A percentile compares a stretch with the other conserved stretches of the same genome.
These are phyloP conservation scores for Bellardia bayeri DNA, from an alignment of 2,888 invertebrate genomes.

Conservation along the genomic window DNA sequence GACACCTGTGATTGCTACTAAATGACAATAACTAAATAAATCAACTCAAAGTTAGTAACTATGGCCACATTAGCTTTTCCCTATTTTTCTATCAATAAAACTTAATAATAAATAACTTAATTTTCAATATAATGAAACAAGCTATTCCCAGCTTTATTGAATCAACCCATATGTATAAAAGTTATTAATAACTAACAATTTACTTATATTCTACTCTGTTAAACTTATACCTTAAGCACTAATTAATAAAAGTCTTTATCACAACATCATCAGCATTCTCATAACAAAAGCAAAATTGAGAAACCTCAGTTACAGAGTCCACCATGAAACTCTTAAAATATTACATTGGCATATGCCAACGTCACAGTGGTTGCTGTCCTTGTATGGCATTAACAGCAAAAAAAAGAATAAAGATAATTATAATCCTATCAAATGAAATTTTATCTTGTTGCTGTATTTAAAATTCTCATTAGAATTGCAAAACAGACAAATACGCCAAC, in stretches of 20 bases:
- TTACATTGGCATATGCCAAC: slow-evolving; percentile 61
- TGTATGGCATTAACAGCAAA: slow-evolving; percentile 33
- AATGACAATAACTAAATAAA: too few species aligned
- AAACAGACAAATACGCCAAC: slow-evolving; percentile 43
- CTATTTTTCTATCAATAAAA: too few species aligned
- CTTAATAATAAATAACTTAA: too few species aligned
- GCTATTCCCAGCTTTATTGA: background rate
- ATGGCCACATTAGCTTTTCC: too few species aligned
- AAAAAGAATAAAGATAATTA: slow-evolving; percentile 60
- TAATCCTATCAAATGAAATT: slow-evolving; percentile 65
- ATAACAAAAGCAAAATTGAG: slow-evolving; percentile 2
- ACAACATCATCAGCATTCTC: slow-evolving; percentile 1
- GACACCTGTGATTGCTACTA: too few species aligned
- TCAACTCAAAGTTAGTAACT: too few species aligned
- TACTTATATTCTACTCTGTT: background rate
- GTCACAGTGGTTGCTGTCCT: slow-evolving; percentile 42
- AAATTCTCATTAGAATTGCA: slow-evolving; percentile 71
- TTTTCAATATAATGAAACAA: background rate
- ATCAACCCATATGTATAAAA: background rate
- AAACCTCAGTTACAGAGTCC: background rate
- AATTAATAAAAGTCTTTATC: slow-evolving; percentile 22
- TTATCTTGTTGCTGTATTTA: slow-evolving; percentile 55
- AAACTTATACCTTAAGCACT: background rate
- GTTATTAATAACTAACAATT: background rate
- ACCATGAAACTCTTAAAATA: slow-evolving; percentile 1